These are phyloP conservation scores for Monomorium pharaonis DNA, from an alignment of 1,140 invertebrate genomes.

Conservation along the genomic window DNA sequence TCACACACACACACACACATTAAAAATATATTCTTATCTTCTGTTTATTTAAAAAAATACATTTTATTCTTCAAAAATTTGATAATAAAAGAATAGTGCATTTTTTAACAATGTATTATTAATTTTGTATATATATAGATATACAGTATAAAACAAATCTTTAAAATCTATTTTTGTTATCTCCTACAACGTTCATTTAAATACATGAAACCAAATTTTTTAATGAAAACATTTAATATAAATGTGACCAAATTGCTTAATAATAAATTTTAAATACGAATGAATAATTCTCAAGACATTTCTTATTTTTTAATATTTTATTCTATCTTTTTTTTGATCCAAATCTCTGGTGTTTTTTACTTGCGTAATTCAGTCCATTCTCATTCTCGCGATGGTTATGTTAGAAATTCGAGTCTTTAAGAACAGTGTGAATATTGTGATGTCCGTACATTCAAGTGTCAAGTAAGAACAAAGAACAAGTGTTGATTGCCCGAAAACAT, in stretches of 20 bases:
- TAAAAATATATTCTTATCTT: background rate
- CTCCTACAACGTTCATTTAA: background rate
- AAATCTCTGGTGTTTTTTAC: slow-evolving; percentile 74
- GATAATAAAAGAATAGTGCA: too few species aligned
- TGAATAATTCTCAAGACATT: slow-evolving; percentile 60
- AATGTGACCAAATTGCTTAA: background rate
- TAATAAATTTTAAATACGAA: background rate
- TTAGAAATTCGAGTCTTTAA: slow-evolving; percentile 79
- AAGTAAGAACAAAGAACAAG: slow-evolving; percentile 78
- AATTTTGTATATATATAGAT: too few species aligned
- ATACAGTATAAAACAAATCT: too few species aligned
- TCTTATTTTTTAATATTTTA: slow-evolving; percentile 30
- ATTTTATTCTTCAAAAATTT: background rate
- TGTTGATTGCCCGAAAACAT: slow-evolving; percentile 84
- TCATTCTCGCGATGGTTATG: slow-evolving; percentile 73
- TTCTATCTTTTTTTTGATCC: slow-evolving; percentile 35
- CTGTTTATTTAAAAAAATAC: background rate
- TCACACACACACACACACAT: too few species aligned
- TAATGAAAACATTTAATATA: background rate
- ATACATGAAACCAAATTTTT: background rate
- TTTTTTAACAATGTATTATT: too few species aligned
- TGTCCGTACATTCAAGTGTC: slow-evolving; percentile 79
- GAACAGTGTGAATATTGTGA: slow-evolving; percentile 84
- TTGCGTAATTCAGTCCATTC: slow-evolving; percentile 69
- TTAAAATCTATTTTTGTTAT: background rate